phyloP scores from a whole-genome alignment of 2,797 vertebrate species.

The Champsocephalus esox region DNA sequence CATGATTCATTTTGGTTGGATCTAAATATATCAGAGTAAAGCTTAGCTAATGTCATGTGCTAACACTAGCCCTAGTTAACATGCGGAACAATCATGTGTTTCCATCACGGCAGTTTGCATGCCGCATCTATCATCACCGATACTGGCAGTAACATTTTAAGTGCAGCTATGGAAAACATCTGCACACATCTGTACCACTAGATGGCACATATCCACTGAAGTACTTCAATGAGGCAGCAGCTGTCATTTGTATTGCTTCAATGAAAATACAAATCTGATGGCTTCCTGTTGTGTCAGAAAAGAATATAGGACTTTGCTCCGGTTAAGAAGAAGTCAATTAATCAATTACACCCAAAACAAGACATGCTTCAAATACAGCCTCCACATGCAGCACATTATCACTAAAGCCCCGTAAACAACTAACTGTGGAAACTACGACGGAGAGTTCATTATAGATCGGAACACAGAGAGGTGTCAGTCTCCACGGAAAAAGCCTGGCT shows the following conservation, averaged over 20 bases:
- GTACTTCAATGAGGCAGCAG: conserved; percentile 1
- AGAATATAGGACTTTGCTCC: background rate
- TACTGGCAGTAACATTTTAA: background rate
- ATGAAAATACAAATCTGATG: conserved; percentile 18
- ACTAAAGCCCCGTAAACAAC: conserved; percentile 19
- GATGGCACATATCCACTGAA: conserved; percentile 65
- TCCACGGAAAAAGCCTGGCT: conserved; percentile 48
- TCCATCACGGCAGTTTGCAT: conserved; percentile 16
- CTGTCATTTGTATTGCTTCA: conserved; percentile 37
- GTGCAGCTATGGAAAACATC: conserved; percentile 57
- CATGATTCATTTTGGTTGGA: no score
- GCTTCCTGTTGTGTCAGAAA: conserved; percentile 3
- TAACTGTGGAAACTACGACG: conserved; percentile 9
- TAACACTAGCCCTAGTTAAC: conserved; percentile 25
- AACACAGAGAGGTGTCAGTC: conserved; percentile 49
- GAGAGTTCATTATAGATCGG: conserved; percentile 39
- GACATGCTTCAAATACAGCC: conserved; percentile 16
- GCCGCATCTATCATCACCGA: background rate
- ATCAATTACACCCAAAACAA: conserved; percentile 11
- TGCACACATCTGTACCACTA: conserved; percentile 67
- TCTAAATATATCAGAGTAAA: conserved; percentile 20
- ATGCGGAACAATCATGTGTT: conserved; percentile 12
- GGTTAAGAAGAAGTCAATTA: conserved; percentile 9
- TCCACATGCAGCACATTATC: conserved; percentile 21
- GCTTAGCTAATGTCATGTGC: conserved; percentile 13